Conservation (phyloP, 2,888 invertebrate species). For the Limnephilus marmoratus region DNA sequence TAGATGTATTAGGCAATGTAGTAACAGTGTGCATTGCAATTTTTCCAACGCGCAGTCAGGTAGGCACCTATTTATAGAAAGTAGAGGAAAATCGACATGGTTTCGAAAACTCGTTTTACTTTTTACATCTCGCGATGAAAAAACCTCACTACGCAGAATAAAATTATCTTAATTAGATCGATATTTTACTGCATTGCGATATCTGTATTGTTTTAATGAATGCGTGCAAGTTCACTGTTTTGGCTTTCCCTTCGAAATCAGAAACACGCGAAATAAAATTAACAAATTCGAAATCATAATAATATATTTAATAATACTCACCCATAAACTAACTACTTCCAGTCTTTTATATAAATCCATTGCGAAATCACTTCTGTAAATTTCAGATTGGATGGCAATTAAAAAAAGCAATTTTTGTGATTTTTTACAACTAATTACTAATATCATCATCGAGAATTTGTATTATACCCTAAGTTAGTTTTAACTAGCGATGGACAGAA, state of each 20-base stretch:
- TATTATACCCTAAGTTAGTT: background rate
- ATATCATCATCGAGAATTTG: background rate
- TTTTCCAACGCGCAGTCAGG: background rate
- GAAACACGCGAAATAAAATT: background rate
- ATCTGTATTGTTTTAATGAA: background rate
- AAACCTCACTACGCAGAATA: background rate
- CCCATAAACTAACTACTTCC: background rate
- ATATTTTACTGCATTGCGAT: background rate
- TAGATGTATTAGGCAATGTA: background rate
- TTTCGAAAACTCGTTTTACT: background rate
- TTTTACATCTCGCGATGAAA: background rate
- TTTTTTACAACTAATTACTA: too few species aligned
- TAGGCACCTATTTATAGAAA: background rate
- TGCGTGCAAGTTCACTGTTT: background rate
- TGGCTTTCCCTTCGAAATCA: background rate
- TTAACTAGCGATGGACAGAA: background rate
- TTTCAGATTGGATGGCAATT: background rate
- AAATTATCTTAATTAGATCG: background rate
- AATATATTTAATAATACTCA: background rate
- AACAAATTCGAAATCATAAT: background rate
- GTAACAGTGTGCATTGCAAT: slow-evolving; percentile 5
- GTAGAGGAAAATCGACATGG: background rate
- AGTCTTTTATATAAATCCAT: background rate
- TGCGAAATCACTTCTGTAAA: background rate
- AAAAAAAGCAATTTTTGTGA: background rate